Evolutionary conservation across 1,140 invertebrate species (phyloP).

Genomic region (Leptoteleia sp.): DNA sequence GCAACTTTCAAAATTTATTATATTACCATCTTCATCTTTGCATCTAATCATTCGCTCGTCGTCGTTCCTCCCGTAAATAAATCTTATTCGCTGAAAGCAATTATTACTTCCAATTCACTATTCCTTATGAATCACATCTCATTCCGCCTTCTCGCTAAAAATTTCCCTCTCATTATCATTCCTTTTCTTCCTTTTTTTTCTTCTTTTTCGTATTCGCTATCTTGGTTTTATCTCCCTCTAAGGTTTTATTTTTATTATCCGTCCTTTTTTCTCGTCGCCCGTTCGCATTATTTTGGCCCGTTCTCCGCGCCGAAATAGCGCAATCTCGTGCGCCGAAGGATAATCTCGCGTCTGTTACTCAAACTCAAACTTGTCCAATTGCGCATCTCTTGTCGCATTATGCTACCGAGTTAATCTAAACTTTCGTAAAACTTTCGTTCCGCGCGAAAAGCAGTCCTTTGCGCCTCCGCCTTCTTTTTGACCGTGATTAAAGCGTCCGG

Average conservation of each 20-base stretch:
- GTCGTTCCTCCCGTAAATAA: no score
- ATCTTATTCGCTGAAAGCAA: no score
- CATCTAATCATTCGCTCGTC: no score
- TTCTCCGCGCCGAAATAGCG: slow-evolving; percentile 38
- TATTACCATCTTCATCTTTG: no score
- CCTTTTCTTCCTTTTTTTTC: neutral
- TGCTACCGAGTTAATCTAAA: slow-evolving; percentile 75
- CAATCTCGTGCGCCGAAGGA: slow-evolving; percentile 50
- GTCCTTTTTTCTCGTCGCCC: slow-evolving; percentile 5
- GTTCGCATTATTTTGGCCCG: slow-evolving; percentile 31
- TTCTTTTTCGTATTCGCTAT: no score
- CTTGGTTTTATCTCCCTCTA: slow-evolving; percentile 12
- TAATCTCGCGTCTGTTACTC: slow-evolving; percentile 71
- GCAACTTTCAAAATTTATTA: no score
- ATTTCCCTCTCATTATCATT: slow-evolving; percentile 36
- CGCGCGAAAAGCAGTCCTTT: slow-evolving; percentile 46
- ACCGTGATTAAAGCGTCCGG: slow-evolving; percentile 48
- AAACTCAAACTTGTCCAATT: slow-evolving; percentile 77
- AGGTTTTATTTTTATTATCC: slow-evolving; percentile 34
- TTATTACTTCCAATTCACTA: no score
- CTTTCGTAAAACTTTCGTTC: slow-evolving; percentile 59
- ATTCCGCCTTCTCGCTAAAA: neutral
- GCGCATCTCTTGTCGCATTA: slow-evolving; percentile 74
- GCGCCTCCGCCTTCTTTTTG: slow-evolving; percentile 62
- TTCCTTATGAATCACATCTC: no score